These are phyloP conservation scores for Platycercus adscitus DNA, from an alignment of 2,113 vertebrate species.

Conservation along the genomic window DNA sequence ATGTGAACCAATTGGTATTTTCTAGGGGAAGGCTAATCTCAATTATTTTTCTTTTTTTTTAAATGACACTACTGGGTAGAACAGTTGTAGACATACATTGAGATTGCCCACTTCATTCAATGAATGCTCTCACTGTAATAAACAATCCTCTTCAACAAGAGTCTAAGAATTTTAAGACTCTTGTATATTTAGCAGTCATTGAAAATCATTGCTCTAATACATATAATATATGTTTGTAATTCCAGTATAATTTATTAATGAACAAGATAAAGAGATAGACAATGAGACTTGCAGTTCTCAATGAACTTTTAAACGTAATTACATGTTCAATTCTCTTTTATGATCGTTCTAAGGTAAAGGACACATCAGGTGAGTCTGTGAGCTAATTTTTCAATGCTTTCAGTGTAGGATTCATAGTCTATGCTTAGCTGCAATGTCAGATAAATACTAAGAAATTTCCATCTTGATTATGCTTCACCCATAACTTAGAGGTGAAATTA, in stretches of 20 bases:
- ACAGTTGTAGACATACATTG: neutral
- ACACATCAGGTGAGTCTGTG: neutral
- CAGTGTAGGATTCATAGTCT: neutral
- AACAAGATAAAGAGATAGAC: neutral
- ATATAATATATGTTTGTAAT: neutral
- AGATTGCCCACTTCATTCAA: neutral
- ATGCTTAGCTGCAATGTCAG: neutral
- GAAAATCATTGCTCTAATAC: neutral
- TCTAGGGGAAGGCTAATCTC: neutral
- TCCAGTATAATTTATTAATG: neutral
- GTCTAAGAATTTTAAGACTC: neutral
- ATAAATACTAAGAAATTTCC: neutral
- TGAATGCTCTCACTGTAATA: neutral
- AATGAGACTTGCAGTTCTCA: neutral
- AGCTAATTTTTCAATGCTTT: neutral
- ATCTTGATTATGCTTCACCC: neutral
- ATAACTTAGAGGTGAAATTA: neutral
- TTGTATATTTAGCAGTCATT: neutral
- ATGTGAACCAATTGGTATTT: neutral
- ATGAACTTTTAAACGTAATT: neutral
- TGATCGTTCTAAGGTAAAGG: neutral
- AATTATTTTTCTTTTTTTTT: neutral
- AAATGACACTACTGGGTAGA: neutral
- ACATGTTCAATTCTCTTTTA: neutral
- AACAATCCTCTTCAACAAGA: neutral